phyloP scores from a whole-genome alignment of 37 sponge, comb jelly and placozoan genomes.

The Amphimedon queenslandica region DNA sequence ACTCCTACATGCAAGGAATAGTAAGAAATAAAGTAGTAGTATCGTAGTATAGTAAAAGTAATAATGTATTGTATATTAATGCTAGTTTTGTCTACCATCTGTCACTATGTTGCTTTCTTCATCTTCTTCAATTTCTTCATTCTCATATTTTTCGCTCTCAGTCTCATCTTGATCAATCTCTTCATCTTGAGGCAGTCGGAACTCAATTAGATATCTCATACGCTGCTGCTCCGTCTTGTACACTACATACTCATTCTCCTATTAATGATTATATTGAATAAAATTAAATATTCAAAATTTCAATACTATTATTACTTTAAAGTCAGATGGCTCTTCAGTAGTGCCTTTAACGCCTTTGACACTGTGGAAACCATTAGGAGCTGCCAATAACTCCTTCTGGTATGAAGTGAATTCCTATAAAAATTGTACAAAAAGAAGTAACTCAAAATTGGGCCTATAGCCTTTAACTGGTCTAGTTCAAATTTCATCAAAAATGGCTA shows the following conservation, averaged over 20 bases:
- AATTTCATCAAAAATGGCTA: too few relatives aligned
- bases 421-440: neutral
- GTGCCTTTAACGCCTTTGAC: constrained; percentile 65
- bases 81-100: neutral
- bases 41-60: neutral
- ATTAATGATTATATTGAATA: neutral
- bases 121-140: constrained; percentile 13
- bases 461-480: too few relatives aligned
- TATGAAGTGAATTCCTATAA: constrained; percentile 44
- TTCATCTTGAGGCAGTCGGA: constrained; percentile 48
- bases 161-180: neutral
- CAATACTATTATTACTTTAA: constrained; percentile 51
- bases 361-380: constrained; percentile 88
- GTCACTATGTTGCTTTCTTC: constrained; percentile 4
- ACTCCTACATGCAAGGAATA: constrained; percentile 14
- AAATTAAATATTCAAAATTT: constrained; percentile 15
- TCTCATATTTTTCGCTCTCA: constrained; percentile 13
- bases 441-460: too few relatives aligned
- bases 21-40: neutral
- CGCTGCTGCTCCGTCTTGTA: constrained; percentile 72
- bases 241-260: constrained; percentile 85
- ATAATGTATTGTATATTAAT: neutral
- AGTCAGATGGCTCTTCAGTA: constrained; percentile 58
- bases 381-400: constrained; percentile 42
- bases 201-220: constrained; percentile 86